Evolutionary conservation across 2,888 invertebrate genomes (phyloP), one percentile per base, ranked within the genome.

Genomic region (Nudaria mundana): DNA sequence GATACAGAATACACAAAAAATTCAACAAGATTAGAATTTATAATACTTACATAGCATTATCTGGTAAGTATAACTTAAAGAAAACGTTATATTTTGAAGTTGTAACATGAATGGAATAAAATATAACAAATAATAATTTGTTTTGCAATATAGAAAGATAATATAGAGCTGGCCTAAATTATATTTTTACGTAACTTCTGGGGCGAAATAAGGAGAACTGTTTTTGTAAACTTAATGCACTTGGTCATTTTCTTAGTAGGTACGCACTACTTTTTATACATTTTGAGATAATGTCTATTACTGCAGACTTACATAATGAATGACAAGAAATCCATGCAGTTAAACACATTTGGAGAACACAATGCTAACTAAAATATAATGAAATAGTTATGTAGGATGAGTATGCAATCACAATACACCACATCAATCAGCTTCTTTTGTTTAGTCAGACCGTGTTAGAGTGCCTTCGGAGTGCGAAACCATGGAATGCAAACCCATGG

Each of bases 391-490:
- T 31, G 44, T 18, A 28, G 28, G 28, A 48, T 54, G 48, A 63
- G 42, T 44, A 35, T 13, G n/a, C 4, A 33, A 11, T 13, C 24
- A 18, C 23, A 20, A 61, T 4, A 28, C 8, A 66, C 63, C 66
- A 67, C 66, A 62, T 64, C 62, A 71, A 76, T n/a, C 16, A 71
- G 67, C 2, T 66, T 63, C 58, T 62, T 66, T 71, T 63, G 62
- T 62, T 63, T 55, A 67, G 88, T 11, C 92, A 91, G 91, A 94
- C 94, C 91, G 91, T 88, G 66, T 86, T 91, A 74, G 91, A 81
- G 82, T 93, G 92, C 57, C 93, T 90, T 46, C 93, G 90, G 34
- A 94, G 90, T 44, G 92, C 92, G 67, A 94, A 91, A 67, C 92
- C 92, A 79, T 93, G 91, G 71, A 89, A 84, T 30, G 82, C 76